These are phyloP conservation scores for Liopterus haemorrhoidalis DNA, from an alignment of 2,888 invertebrate genomes.

Conservation along the genomic window DNA sequence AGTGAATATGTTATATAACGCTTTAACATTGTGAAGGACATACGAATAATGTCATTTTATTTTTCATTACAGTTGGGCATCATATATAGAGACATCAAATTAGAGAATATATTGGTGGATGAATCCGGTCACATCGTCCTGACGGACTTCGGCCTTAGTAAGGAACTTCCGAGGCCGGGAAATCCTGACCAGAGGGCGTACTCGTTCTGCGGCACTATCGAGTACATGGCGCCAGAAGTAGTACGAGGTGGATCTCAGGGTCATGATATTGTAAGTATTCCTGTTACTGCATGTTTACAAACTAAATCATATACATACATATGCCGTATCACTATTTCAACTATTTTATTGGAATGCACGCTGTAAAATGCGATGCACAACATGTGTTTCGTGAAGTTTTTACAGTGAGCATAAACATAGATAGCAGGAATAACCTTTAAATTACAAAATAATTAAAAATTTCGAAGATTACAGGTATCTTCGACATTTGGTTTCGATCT, in stretches of 20 bases:
- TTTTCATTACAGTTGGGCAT: slow-evolving; percentile 76
- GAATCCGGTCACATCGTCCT: slow-evolving; percentile 90
- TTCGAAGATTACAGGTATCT: no score
- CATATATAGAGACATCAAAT: slow-evolving; percentile 94
- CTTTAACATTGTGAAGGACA: slow-evolving; percentile 16
- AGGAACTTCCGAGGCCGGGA: slow-evolving; percentile 66
- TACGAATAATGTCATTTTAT: slow-evolving; percentile 24
- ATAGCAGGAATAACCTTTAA: no score
- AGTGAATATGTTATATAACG: no score
- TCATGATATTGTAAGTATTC: slow-evolving; percentile 84
- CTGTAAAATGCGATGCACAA: no score
- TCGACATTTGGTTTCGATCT: no score
- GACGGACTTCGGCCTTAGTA: slow-evolving; percentile 96
- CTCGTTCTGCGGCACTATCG: slow-evolving; percentile 97
- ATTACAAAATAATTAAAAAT: no score
- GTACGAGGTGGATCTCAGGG: slow-evolving; percentile 79
- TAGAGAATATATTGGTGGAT: slow-evolving; percentile 95
- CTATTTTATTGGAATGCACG: no score
- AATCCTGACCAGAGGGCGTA: slow-evolving; percentile 71
- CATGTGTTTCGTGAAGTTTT: no score
- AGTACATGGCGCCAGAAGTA: slow-evolving; percentile 91
- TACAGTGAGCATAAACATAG: no score
- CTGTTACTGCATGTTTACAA: slow-evolving; percentile 9
- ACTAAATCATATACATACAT: not conserved
- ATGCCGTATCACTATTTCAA: no score